Conservation (phyloP, 2,797 vertebrate species). For the Sphaeramia orbicularis region DNA sequence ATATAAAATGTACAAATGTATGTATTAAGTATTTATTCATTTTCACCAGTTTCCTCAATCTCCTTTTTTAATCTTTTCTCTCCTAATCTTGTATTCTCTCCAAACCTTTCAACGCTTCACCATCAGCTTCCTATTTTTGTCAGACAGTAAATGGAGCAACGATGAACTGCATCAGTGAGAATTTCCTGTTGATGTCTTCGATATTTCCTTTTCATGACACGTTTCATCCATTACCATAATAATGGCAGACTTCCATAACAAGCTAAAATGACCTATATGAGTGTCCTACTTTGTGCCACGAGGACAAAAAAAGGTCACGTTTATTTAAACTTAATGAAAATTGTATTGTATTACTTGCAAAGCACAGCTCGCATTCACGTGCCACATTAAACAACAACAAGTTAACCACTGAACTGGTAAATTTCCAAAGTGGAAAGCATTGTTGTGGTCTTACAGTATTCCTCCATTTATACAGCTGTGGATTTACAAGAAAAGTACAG, state of each 20-base stretch:
- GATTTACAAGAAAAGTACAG: slow-evolving; percentile 70
- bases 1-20: no score
- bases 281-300: neutral
- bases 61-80: slow-evolving; percentile 22
- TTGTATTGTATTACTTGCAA: slow-evolving; percentile 29
- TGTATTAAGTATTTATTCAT: rapidly evolving
- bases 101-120: slow-evolving; percentile 56
- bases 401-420: slow-evolving; percentile 37
- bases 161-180: slow-evolving; percentile 49
- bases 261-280: slow-evolving; percentile 22
- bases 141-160: slow-evolving; percentile 27
- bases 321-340: slow-evolving; percentile 66
- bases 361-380: slow-evolving; percentile 34
- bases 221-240: slow-evolving; percentile 35
- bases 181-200: slow-evolving; percentile 65
- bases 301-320: slow-evolving; percentile 42
- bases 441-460: slow-evolving; percentile 51
- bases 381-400: slow-evolving; percentile 46
- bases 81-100: slow-evolving; percentile 27
- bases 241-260: slow-evolving; percentile 19
- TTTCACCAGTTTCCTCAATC: neutral
- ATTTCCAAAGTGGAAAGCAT: slow-evolving; percentile 49
- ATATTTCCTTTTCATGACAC: slow-evolving; percentile 42
- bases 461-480: slow-evolving; percentile 72
- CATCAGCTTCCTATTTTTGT: slow-evolving; percentile 60